phyloP scores from a whole-genome alignment of 2,113 vertebrate species.

The Cranoglanis bouderius region DNA sequence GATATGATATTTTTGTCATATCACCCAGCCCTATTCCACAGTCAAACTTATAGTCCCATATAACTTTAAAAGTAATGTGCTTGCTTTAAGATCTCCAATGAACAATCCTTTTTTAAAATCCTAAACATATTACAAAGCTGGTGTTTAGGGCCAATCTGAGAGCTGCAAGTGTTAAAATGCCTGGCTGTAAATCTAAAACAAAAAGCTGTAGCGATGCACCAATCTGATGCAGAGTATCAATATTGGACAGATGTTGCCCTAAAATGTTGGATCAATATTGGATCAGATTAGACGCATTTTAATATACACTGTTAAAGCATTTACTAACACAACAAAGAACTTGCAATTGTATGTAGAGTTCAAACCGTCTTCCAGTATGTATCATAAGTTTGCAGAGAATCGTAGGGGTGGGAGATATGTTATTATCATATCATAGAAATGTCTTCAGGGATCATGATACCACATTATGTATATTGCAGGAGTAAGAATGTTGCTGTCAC shows the following conservation, averaged over 20 bases:
- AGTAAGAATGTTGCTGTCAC: not conserved
- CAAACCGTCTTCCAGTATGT: not conserved
- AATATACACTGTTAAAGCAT: not conserved
- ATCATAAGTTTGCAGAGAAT: not conserved
- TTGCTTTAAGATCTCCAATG: not conserved
- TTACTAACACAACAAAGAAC: not conserved
- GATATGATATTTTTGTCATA: too few species aligned
- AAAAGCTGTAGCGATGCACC: not conserved
- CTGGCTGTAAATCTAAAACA: not conserved
- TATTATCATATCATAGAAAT: not conserved
- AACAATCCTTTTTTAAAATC: not conserved
- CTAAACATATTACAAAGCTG: not conserved
- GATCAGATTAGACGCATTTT: not conserved
- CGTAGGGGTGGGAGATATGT: not conserved
- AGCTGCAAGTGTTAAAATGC: not conserved
- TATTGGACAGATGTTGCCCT: not conserved
- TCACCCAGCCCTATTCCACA: not conserved
- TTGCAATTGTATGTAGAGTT: not conserved
- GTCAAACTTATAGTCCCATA: not conserved
- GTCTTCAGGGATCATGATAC: not conserved
- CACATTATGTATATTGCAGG: not conserved
- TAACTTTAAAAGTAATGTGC: not conserved
- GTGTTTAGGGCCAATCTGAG: not conserved
- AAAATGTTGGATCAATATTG: not conserved
- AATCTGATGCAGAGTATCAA: not conserved